Conservation (phyloP, 1,140 invertebrate genomes). For the Zaprionus gabonicus region DNA sequence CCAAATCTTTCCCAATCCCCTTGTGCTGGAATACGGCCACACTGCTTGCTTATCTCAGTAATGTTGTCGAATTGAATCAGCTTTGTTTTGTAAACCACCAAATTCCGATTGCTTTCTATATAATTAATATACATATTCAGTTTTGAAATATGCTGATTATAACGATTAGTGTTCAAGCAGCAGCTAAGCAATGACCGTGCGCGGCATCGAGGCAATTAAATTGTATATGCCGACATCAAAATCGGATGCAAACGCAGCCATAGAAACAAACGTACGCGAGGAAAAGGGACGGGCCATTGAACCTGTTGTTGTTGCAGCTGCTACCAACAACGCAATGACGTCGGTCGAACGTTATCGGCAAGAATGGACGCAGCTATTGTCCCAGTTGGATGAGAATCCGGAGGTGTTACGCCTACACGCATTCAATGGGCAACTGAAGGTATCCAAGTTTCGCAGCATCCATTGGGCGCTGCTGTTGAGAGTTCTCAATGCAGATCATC, state of each 20-base stretch:
- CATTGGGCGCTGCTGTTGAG: slow-evolving; percentile 84
- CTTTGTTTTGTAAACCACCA: slow-evolving; percentile 48
- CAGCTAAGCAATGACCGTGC: slow-evolving; percentile 70
- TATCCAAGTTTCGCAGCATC: slow-evolving; percentile 85
- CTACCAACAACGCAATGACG: slow-evolving; percentile 59
- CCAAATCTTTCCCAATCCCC: background rate
- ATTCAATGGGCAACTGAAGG: slow-evolving; percentile 84
- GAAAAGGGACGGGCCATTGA: slow-evolving; percentile 52
- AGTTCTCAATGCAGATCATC: slow-evolving; percentile 75
- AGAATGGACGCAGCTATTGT: slow-evolving; percentile 82
- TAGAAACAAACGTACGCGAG: slow-evolving; percentile 57
- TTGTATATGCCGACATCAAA: slow-evolving; percentile 64
- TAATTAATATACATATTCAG: slow-evolving; percentile 13
- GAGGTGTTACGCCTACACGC: slow-evolving; percentile 73
- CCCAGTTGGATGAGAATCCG: slow-evolving; percentile 65
- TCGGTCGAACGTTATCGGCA: slow-evolving; percentile 78
- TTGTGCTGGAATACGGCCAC: slow-evolving; percentile 14
- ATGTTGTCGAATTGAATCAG: slow-evolving; percentile 44
- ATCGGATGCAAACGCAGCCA: slow-evolving; percentile 48
- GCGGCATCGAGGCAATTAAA: slow-evolving; percentile 79
- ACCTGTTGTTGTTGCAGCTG: slow-evolving; percentile 33
- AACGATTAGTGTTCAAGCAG: slow-evolving; percentile 40
- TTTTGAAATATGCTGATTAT: slow-evolving; percentile 35
- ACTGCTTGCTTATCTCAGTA: slow-evolving; percentile 40
- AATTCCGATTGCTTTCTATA: background rate